phyloP scores from a whole-genome alignment of 2,888 invertebrate genomes.

The Melolontha melolontha region DNA sequence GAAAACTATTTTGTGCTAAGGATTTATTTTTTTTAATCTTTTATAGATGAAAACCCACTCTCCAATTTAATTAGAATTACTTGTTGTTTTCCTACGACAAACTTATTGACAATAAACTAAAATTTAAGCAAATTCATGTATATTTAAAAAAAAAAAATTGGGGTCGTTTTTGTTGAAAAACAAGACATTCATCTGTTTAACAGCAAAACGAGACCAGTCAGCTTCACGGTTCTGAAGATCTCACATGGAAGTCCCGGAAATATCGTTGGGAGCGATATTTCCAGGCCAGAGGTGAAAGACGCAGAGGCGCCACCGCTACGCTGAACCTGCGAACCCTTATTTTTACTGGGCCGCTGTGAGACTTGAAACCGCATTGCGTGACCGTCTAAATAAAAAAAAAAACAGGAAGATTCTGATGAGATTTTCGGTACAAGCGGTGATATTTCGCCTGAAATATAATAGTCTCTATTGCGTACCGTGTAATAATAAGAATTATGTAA shows the following conservation, averaged over 20 bases:
- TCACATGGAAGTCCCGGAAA: slow-evolving; percentile 38
- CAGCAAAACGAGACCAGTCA: slow-evolving; percentile 35
- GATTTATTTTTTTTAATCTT: no score
- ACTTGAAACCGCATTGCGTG: neutral
- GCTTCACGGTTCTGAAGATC: slow-evolving; percentile 41
- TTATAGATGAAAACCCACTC: no score
- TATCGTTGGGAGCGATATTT: slow-evolving; percentile 35
- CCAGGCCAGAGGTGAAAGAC: slow-evolving; percentile 40
- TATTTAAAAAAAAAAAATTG: neutral
- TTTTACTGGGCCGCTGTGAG: neutral
- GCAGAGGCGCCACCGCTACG: slow-evolving; percentile 33
- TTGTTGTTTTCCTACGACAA: no score
- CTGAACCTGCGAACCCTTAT: slow-evolving; percentile 6
- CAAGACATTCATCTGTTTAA: slow-evolving; percentile 5
- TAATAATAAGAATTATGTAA: no score
- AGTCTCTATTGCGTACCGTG: no score
- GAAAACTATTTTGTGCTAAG: no score
- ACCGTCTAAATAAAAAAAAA: neutral
- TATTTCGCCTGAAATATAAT: no score
- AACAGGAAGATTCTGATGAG: no score
- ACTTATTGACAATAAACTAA: no score
- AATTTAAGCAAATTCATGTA: no score
- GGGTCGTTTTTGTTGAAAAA: slow-evolving; percentile 22
- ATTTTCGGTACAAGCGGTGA: no score
- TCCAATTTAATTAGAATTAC: no score